These are phyloP conservation scores for Apostichopus leukothele DNA, from an alignment of 53 echinoderm and acorn worm species.

Conservation along the genomic window DNA sequence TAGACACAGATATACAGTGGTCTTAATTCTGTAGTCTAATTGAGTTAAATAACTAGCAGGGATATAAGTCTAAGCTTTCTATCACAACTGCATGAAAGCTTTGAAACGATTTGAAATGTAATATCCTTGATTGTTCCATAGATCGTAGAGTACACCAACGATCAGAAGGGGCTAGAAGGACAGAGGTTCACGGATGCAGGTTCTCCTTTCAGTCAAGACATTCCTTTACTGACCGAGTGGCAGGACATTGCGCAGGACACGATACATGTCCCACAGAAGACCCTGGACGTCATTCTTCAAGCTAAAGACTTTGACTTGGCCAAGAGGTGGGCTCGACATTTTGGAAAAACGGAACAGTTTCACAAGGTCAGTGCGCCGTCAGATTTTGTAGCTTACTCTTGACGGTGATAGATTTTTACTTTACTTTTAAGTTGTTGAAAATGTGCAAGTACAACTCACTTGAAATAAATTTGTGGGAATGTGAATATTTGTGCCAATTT, in stretches of 20 bases:
- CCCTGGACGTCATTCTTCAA: slow-evolving; percentile 63
- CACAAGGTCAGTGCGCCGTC: slow-evolving; percentile 54
- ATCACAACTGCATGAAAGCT: too few relatives aligned
- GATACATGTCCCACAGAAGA: slow-evolving; percentile 59
- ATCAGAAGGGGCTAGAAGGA: not conserved
- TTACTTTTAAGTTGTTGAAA: too few relatives aligned
- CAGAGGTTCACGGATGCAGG: slow-evolving; percentile 15
- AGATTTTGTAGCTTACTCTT: too few relatives aligned
- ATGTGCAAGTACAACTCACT: too few relatives aligned
- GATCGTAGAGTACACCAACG: slow-evolving; percentile 74
- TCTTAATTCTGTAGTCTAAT: too few relatives aligned
- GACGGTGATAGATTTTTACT: too few relatives aligned
- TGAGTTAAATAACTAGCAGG: too few relatives aligned
- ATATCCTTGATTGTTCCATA: not conserved
- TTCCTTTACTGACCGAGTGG: slow-evolving; percentile 58
- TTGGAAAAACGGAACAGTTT: slow-evolving; percentile 55
- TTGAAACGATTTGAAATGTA: too few relatives aligned
- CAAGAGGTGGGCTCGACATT: slow-evolving; percentile 74
- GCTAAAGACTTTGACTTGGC: slow-evolving; percentile 87
- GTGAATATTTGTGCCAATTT: too few relatives aligned
- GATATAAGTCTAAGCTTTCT: too few relatives aligned
- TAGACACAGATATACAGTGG: too few relatives aligned
- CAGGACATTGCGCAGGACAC: slow-evolving; percentile 70
- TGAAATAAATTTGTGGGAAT: too few relatives aligned
- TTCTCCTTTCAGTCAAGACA: slow-evolving; percentile 8